These are phyloP conservation scores for Torymus auratus DNA, from an alignment of 2,888 invertebrate genomes.

Conservation along the genomic window DNA sequence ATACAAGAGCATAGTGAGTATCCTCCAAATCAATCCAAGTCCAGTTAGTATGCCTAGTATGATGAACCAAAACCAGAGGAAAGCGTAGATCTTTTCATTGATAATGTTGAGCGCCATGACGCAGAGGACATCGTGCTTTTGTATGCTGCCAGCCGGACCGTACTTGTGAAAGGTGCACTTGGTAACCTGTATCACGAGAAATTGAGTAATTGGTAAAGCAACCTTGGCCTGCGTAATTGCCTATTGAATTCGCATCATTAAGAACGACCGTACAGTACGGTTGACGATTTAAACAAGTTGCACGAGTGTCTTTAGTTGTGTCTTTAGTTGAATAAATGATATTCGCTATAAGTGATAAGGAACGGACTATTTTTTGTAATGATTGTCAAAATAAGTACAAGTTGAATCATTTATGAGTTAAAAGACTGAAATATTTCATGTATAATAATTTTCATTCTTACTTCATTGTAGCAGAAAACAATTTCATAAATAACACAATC, in stretches of 20 bases:
- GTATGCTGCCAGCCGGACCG: conserved; percentile 90
- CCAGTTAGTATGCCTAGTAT: conserved; percentile 81
- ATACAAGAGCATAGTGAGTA: conserved; percentile 82
- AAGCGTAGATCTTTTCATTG: conserved; percentile 93
- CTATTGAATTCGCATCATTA: conserved; percentile 15
- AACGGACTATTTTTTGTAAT: no score
- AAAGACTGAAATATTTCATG: no score
- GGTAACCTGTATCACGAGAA: conserved; percentile 80
- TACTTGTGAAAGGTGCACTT: conserved; percentile 94
- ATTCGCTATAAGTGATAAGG: no score
- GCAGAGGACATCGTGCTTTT: conserved; percentile 91
- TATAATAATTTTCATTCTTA: no score
- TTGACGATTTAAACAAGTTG: no score
- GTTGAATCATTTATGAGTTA: no score
- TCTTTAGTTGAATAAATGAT: no score
- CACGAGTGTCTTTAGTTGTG: no score
- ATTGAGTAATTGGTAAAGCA: conserved; percentile 47
- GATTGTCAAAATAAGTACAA: no score
- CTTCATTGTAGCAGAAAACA: no score
- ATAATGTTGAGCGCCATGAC: conserved; percentile 94
- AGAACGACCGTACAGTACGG: no score
- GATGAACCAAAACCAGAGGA: conserved; percentile 93
- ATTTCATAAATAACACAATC: no score
- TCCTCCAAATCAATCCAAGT: conserved; percentile 86
- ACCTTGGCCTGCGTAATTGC: conserved; percentile 43